A percentile compares a stretch with the other conserved stretches of the same genome.
These are phyloP conservation scores for Echeneis naucrates DNA, from an alignment of 2,797 vertebrate species.

Conservation along the genomic window DNA sequence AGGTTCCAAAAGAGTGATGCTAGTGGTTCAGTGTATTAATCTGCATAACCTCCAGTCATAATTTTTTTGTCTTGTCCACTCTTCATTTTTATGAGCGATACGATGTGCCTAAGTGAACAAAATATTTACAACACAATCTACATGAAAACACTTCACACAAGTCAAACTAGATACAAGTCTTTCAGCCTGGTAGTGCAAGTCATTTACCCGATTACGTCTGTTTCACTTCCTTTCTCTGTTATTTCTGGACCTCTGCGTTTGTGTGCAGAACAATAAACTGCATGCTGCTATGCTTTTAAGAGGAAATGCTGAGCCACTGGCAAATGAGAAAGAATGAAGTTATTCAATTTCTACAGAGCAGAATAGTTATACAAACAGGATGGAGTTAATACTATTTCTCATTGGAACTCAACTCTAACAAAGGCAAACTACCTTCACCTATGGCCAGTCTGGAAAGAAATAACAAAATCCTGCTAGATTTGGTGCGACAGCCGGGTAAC, in stretches of 20 bases:
- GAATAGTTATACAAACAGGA: constrained; percentile 36
- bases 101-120: background rate
- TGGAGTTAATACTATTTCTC: constrained; percentile 55
- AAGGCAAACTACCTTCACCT: constrained; percentile 37
- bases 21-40: background rate
- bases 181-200: constrained; percentile 9
- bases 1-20: no score
- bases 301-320: constrained; percentile 68
- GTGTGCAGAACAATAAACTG: constrained; percentile 78
- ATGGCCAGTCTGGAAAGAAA: constrained; percentile 87
- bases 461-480: constrained; percentile 86
- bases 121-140: background rate
- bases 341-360: constrained; percentile 40
- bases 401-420: constrained; percentile 41
- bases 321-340: constrained; percentile 25
- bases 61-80: background rate
- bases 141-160: no score
- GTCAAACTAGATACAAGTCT: background rate
- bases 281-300: constrained; percentile 63
- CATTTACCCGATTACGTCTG: constrained; percentile 18
- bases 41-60: background rate
- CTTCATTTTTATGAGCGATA: background rate
- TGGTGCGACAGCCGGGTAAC: constrained; percentile 84
- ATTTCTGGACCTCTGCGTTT: constrained; percentile 73
- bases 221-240: constrained; percentile 83